Evolutionary conservation across 2,113 vertebrate species (phyloP).

Genomic region (Microtus ochrogaster): DNA sequence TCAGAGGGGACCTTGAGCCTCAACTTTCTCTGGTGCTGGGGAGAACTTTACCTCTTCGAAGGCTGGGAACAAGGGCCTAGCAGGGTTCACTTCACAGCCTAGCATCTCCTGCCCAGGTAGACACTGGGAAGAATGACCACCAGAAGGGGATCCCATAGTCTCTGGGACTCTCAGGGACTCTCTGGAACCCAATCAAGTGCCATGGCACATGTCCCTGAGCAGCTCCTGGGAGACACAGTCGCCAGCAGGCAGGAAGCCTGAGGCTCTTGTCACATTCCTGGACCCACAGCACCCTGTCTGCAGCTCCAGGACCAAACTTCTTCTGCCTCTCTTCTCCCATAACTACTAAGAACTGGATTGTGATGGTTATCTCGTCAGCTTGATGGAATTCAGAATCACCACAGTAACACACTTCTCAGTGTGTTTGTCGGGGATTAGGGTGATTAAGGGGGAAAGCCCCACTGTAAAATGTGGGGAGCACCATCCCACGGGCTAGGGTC

Average conservation of each 20-base stretch:
- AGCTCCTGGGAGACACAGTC: not conserved
- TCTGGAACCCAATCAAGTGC: not conserved
- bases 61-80: slow-evolving; percentile 73
- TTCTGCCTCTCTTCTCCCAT: not conserved
- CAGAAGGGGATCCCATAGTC: not conserved
- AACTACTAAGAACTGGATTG: not conserved
- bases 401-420: not conserved
- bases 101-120: slow-evolving; percentile 63
- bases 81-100: slow-evolving; percentile 57
- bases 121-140: not conserved
- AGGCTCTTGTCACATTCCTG: not conserved
- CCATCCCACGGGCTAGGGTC: not conserved
- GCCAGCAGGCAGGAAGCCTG: not conserved
- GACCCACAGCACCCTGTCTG: too few species aligned
- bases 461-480: not conserved
- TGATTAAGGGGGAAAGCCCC: not conserved
- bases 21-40: not conserved
- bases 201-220: too few species aligned
- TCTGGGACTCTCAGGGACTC: not conserved
- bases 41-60: slow-evolving; percentile 72
- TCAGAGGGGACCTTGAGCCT: not conserved
- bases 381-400: not conserved
- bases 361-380: not conserved
- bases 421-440: not conserved
- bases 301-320: not conserved